Percentiles rank a stretch among this genome's conserved stretches.
phyloP scores from a whole-genome alignment of 2,113 vertebrate species.

The Dissostichus mawsoni region DNA sequence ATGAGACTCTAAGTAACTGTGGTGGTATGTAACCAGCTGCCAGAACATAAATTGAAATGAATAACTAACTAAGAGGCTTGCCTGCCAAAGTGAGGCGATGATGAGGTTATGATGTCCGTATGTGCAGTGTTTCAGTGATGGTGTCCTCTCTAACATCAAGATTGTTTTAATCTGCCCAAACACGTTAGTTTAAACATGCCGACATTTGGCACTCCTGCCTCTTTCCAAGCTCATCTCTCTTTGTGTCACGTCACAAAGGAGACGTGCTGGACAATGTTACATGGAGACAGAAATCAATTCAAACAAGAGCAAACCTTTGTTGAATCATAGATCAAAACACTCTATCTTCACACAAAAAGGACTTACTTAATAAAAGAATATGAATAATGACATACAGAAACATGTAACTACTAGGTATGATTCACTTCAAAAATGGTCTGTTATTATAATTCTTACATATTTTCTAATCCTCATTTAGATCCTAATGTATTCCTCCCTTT shows the following conservation, averaged over 20 bases:
- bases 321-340: conserved; percentile 41
- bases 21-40: conserved; percentile 47
- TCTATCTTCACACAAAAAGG: conserved; percentile 25
- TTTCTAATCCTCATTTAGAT: background rate
- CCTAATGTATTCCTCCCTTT: background rate
- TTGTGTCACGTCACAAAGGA: conserved; percentile 11
- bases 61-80: conserved; percentile 31
- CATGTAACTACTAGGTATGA: background rate
- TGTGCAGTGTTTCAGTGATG: conserved; percentile 32
- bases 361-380: background rate
- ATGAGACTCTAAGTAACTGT: conserved; percentile 10
- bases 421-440: background rate
- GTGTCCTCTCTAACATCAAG: conserved; percentile 42
- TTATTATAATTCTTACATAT: background rate
- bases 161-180: conserved; percentile 40
- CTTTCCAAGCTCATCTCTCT: conserved; percentile 13
- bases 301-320: conserved; percentile 30
- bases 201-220: conserved; percentile 17
- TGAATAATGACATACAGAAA: conserved; percentile 6
- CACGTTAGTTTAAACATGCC: conserved; percentile 3
- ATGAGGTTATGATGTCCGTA: conserved; percentile 47
- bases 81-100: conserved; percentile 35
- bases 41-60: conserved; percentile 55
- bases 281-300: conserved; percentile 32
- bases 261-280: conserved; percentile 25